phyloP scores from a whole-genome alignment of 2,113 vertebrate genomes.

The Cyphomyrus plagiostoma region DNA sequence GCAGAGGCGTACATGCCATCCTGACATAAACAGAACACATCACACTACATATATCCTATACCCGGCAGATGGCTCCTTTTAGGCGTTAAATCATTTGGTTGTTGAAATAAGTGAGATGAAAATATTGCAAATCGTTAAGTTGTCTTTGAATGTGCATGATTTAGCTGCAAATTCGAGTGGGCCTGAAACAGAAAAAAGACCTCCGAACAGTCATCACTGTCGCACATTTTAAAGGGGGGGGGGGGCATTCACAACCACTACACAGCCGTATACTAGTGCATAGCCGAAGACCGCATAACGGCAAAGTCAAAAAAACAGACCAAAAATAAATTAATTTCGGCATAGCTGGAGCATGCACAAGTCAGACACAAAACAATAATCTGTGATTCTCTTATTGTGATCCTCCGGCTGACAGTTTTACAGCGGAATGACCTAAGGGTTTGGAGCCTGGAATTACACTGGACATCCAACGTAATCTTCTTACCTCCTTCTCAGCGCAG shows the following conservation, averaged over 20 bases:
- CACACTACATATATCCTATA: background rate
- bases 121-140: background rate
- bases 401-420: background rate
- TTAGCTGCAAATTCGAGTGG: background rate
- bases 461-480: slow-evolving; percentile 4
- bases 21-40: background rate
- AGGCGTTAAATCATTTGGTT: background rate
- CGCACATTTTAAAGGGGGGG: background rate
- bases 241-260: background rate
- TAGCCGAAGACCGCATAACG: background rate
- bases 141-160: background rate
- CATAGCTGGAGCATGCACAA: background rate
- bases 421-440: background rate
- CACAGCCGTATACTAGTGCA: background rate
- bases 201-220: background rate
- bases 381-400: background rate
- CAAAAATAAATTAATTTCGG: background rate
- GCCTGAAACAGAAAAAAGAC: background rate
- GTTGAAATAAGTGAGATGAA: background rate
- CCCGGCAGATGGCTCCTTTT: background rate
- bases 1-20: background rate
- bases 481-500: slow-evolving; percentile 14
- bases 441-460: background rate
- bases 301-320: background rate
- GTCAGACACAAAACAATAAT: background rate